Evolutionary conservation across 2,113 vertebrate genomes (phyloP).

Genomic region (Oriolus oriolus): DNA sequence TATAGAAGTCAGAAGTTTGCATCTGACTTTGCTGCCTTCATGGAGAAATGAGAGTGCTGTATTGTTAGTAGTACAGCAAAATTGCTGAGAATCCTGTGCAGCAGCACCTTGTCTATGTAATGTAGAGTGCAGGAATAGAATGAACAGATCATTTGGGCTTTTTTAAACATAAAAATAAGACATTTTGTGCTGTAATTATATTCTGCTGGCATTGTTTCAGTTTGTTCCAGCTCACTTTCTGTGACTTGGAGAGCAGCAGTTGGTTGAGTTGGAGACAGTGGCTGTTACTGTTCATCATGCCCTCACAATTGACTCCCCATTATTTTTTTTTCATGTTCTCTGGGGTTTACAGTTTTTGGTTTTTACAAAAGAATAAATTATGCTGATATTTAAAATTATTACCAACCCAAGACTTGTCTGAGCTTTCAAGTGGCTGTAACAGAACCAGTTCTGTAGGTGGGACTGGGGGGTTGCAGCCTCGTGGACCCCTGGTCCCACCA

Average conservation of each 20-base stretch:
- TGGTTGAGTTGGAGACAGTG: not conserved
- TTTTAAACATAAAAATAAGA: not conserved
- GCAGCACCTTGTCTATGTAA: not conserved
- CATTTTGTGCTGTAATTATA: not conserved
- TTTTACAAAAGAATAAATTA: not conserved
- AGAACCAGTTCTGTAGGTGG: not conserved
- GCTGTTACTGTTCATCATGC: accelerated
- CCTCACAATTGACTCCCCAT: not conserved
- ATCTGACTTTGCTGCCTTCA: not conserved
- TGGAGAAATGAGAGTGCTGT: not conserved
- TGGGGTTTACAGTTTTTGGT: not conserved
- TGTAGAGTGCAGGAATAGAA: not conserved
- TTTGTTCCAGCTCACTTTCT: not conserved
- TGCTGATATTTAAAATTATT: not conserved
- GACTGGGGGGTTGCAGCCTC: not conserved
- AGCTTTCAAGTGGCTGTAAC: not conserved
- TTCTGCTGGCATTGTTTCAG: not conserved
- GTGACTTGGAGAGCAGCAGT: not conserved
- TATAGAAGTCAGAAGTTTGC: not conserved
- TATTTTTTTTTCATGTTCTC: not conserved
- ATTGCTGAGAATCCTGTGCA: not conserved
- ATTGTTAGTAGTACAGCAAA: not conserved
- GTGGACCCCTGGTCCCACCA: not conserved
- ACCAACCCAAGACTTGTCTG: not conserved
- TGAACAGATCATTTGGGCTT: not conserved